Conservation (phyloP, 2,797 vertebrate species). For the Avahi laniger region DNA sequence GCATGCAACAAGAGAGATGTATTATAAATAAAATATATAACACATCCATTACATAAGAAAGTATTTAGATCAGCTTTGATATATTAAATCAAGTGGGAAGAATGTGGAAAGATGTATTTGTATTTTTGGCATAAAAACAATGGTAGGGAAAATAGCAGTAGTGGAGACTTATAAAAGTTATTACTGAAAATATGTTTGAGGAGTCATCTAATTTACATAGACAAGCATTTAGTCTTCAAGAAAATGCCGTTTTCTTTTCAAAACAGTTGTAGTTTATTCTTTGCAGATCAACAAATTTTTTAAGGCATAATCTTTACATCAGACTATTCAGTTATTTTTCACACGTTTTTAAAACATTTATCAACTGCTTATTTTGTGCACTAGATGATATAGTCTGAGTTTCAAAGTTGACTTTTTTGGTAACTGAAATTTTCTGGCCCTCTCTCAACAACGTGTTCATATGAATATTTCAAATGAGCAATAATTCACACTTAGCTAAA, state of each 20-base stretch:
- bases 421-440: not conserved
- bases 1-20: not conserved
- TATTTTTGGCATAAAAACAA: not conserved
- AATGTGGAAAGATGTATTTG: not conserved
- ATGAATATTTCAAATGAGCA: slow-evolving; percentile 22
- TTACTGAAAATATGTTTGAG: slow-evolving; percentile 35
- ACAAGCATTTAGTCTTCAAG: not conserved
- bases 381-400: not conserved
- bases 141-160: not conserved
- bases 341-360: not conserved
- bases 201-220: slow-evolving; percentile 6
- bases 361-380: not conserved
- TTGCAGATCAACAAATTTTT: not conserved
- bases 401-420: not conserved
- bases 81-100: not conserved
- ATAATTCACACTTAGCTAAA: not conserved
- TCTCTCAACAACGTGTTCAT: not conserved
- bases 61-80: not conserved
- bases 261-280: slow-evolving; percentile 28
- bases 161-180: not conserved
- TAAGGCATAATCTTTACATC: not conserved
- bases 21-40: slow-evolving; percentile 22
- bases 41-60: not conserved
- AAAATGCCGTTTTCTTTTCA: slow-evolving; percentile 55
- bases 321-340: not conserved